Conservation (phyloP, 2,113 vertebrate genomes). For the Otis tarda region DNA sequence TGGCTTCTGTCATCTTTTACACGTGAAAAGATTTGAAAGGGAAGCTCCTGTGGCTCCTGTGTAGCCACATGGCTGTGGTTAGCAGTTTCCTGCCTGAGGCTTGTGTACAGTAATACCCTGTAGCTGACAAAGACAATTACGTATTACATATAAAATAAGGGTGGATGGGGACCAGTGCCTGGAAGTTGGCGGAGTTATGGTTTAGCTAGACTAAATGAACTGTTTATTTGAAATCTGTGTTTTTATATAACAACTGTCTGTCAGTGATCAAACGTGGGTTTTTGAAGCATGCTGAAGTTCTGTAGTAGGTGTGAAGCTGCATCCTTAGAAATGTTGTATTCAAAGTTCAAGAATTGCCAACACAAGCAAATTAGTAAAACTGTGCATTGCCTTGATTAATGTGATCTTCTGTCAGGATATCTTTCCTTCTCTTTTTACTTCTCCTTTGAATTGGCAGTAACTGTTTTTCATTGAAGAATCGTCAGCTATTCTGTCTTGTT, state of each 20-base stretch:
- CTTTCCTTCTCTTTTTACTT: background rate
- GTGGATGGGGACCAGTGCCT: background rate
- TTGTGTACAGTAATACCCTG: background rate
- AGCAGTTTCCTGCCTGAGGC: background rate
- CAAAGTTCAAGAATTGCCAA: background rate
- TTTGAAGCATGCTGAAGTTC: background rate
- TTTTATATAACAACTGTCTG: background rate
- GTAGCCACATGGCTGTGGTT: background rate
- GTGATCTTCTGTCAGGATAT: background rate
- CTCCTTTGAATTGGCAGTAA: background rate
- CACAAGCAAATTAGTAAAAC: background rate
- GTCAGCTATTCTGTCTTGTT: background rate
- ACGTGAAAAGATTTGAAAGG: background rate
- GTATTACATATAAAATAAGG: too few relatives aligned
- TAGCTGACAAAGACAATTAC: background rate
- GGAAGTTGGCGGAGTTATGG: background rate
- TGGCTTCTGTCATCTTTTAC: background rate
- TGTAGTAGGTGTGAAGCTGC: background rate
- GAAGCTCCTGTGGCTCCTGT: background rate
- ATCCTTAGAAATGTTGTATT: background rate
- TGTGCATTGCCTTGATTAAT: background rate
- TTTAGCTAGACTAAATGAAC: background rate
- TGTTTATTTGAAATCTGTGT: background rate
- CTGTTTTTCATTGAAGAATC: rapidly evolving
- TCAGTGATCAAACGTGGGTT: background rate